These are phyloP conservation scores for Lasius platythorax DNA, from an alignment of 2,888 invertebrate species.

Conservation along the genomic window DNA sequence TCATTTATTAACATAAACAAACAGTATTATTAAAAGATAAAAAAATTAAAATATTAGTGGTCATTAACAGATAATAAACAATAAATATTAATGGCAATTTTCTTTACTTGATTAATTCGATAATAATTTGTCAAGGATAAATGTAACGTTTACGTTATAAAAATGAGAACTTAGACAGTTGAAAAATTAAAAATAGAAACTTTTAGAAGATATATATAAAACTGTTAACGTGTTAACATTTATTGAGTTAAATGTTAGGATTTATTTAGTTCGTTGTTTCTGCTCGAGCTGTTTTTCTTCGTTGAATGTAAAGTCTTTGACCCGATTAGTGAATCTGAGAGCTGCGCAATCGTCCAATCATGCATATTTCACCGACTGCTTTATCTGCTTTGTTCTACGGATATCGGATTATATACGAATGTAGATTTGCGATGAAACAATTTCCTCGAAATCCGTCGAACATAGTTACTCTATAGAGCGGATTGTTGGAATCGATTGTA, in stretches of 20 bases:
- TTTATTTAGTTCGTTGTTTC: not conserved
- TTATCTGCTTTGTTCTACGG: constrained; percentile 42
- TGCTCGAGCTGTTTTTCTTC: not conserved
- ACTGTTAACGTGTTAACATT: not conserved
- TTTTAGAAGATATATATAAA: not conserved
- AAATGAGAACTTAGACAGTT: not conserved
- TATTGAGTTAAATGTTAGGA: not conserved
- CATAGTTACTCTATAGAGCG: not conserved
- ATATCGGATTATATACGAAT: constrained; percentile 41
- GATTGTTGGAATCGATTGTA: constrained; percentile 23
- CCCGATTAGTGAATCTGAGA: constrained; percentile 35
- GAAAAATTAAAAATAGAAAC: not conserved
- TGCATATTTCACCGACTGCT: constrained; percentile 34
- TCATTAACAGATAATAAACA: not conserved
- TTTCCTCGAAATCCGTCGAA: constrained; percentile 42
- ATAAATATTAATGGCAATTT: not conserved
- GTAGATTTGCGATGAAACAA: constrained; percentile 38
- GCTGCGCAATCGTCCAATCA: not conserved
- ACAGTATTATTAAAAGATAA: not conserved
- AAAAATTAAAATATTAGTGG: not conserved
- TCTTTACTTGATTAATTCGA: not conserved
- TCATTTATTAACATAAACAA: not conserved
- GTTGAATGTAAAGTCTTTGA: not conserved
- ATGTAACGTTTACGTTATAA: not conserved
- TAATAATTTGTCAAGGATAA: not conserved